Percentiles rank a stretch among this genome's conserved stretches.
phyloP scores from a whole-genome alignment of 2,888 invertebrate species.

The Phragmatobia fuliginosa region DNA sequence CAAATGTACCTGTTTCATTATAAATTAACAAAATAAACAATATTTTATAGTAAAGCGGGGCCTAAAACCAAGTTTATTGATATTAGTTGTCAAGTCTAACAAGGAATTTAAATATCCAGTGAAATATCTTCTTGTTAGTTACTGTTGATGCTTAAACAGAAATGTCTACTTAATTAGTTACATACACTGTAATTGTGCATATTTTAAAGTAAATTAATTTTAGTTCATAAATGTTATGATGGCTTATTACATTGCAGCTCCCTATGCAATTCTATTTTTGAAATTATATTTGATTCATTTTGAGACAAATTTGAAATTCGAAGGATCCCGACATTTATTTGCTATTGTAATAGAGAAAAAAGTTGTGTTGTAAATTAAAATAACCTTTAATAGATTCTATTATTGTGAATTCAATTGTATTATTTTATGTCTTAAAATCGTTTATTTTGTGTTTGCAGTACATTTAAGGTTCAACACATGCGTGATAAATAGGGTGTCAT shows the following conservation, averaged over 20 bases:
- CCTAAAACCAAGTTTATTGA: slow-evolving; percentile 63
- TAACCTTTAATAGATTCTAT: slow-evolving; percentile 16
- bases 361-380: slow-evolving; percentile 21
- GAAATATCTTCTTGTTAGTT: slow-evolving; percentile 35
- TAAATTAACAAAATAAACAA: slow-evolving; percentile 59
- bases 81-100: slow-evolving; percentile 48
- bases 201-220: slow-evolving; percentile 20
- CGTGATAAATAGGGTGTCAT: slow-evolving; percentile 1
- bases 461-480: not conserved
- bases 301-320: not conserved
- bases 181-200: slow-evolving; percentile 16
- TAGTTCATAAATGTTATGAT: slow-evolving; percentile 18
- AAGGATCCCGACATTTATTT: not conserved
- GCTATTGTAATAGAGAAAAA: not conserved
- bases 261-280: not conserved
- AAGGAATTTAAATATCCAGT: slow-evolving; percentile 53
- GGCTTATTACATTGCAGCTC: not conserved
- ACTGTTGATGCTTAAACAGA: slow-evolving; percentile 36
- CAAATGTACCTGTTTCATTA: slow-evolving; percentile 76
- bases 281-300: not conserved
- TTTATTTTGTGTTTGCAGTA: not conserved
- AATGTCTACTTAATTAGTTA: slow-evolving; percentile 45
- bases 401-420: slow-evolving; percentile 18
- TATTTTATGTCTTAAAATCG: not conserved
- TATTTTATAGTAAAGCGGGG: slow-evolving; percentile 67